These are phyloP conservation scores for Sitta europaea DNA, from an alignment of 2,113 vertebrate species.

Conservation along the genomic window DNA sequence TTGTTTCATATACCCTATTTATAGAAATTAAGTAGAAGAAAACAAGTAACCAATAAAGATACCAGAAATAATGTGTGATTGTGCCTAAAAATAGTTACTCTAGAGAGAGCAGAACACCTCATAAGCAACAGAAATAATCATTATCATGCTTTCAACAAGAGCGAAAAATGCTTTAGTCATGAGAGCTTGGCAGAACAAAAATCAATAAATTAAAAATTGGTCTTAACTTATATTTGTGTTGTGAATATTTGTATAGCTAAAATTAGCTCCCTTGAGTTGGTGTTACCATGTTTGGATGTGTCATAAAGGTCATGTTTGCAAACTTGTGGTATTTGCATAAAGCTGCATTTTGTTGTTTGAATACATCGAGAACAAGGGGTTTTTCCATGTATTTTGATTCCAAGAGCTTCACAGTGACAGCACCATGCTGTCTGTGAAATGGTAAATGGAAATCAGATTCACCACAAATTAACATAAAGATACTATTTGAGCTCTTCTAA, in stretches of 20 bases:
- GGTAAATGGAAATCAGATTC: not conserved
- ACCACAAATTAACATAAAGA: not conserved
- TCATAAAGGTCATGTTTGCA: not conserved
- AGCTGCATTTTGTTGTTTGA: not conserved
- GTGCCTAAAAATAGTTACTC: not conserved
- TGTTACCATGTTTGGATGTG: not conserved
- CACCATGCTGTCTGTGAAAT: not conserved
- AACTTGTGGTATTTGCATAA: not conserved
- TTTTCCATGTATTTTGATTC: not conserved
- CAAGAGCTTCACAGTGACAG: not conserved
- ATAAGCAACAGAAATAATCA: not conserved
- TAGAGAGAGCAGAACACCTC: not conserved
- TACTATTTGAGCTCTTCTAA: not conserved
- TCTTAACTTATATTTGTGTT: not conserved
- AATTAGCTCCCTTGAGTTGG: not conserved
- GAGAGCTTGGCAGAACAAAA: not conserved
- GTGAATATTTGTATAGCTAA: not conserved
- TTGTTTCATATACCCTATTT: slow-evolving; percentile 23
- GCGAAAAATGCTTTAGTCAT: not conserved
- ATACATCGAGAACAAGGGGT: not conserved
- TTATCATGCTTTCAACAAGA: not conserved
- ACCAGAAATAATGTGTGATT: not conserved
- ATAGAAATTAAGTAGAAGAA: slow-evolving; percentile 8
- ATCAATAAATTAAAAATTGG: not conserved
- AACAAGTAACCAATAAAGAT: not conserved